Base-by-base conservation (phyloP, 2,797 vertebrate species). In the Gymnoscopelus microlampas region DNA sequence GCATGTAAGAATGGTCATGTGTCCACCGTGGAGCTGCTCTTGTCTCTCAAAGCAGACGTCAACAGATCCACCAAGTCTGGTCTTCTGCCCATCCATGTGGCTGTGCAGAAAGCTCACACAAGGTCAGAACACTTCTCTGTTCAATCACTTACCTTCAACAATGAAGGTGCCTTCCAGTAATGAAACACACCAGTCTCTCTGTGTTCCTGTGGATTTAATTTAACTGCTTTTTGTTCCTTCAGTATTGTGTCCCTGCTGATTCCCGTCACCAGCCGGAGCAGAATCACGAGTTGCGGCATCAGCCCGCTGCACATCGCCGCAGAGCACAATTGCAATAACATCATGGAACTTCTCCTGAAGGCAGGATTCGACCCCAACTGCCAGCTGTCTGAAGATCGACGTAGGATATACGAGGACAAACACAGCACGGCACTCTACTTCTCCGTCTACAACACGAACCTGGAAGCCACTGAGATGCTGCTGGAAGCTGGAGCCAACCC, bases 231-330 rank as follows among this genome's bases (percentile, higher is more conserved):
- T 54, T 15, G 3, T 49, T 29, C 49, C 6, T 71, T 15, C 68
- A 87, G 85, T 4, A 63, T 85, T 0, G 66, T 83, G 63, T 63
- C 29, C 64, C 87, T 95, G 93, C 87, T 98, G 80, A 93, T 97
- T 65, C 94, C 95, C 0, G 91, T 90, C 70, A 98, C 96, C n/a
- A 96, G 94, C 63, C 92, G 86, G 49, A 88, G 84, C 5, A 91
- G 93, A 0, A 65, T 97, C 68, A 92, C 79, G 61, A 77, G 68
- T 0, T 94, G 94, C 0, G 97, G 97, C 60, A 95, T 97, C 83
- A 97, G 95, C 74, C 97, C 96, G 13, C 86, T 98, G 67, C 96
- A 98, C 77, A 66, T 97, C 1, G 96, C 96, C 0, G 95, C 95
- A 0, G 95, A 98, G 61, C 89, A 89, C 51, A 95, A 96, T 87